A percentile compares a stretch with the other conserved stretches of the same genome.
phyloP scores from a whole-genome alignment of 2,888 invertebrate genomes.

The Tethea ocularis region DNA sequence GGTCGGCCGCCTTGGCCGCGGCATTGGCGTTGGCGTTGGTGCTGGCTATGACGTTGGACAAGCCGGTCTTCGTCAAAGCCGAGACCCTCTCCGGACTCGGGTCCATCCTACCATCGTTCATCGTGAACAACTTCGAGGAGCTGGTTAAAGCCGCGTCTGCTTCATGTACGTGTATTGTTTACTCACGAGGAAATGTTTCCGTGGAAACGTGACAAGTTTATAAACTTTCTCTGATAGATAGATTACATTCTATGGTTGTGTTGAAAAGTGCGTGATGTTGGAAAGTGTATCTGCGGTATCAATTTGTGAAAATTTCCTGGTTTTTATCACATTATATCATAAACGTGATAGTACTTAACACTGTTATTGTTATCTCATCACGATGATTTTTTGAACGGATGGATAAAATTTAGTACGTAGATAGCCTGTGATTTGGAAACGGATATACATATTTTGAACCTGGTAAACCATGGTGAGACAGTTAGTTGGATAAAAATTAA shows the following conservation, averaged over 20 bases:
- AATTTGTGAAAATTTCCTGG: background rate
- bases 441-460: too few species aligned
- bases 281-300: background rate
- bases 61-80: constrained; percentile 10
- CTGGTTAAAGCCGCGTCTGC: constrained; percentile 52
- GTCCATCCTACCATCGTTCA: constrained; percentile 43
- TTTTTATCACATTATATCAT: too few species aligned
- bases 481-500: too few species aligned
- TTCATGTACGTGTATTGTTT: constrained; percentile 46
- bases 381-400: too few species aligned
- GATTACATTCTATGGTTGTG: background rate
- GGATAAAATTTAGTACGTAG: too few species aligned
- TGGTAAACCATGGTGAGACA: too few species aligned
- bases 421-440: too few species aligned
- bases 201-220: constrained; percentile 20
- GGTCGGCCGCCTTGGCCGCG: constrained; percentile 19
- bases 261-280: background rate
- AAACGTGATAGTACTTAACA: too few species aligned
- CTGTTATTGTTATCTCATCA: too few species aligned
- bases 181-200: constrained; percentile 7
- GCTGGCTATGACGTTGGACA: constrained; percentile 13
- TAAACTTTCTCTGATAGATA: constrained; percentile 18
- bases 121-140: constrained; percentile 47
- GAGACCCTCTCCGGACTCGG: constrained; percentile 42
- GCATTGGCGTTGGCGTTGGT: constrained; percentile 22